Conservation (phyloP, 1,140 invertebrate genomes). For the Nymphalis io region DNA sequence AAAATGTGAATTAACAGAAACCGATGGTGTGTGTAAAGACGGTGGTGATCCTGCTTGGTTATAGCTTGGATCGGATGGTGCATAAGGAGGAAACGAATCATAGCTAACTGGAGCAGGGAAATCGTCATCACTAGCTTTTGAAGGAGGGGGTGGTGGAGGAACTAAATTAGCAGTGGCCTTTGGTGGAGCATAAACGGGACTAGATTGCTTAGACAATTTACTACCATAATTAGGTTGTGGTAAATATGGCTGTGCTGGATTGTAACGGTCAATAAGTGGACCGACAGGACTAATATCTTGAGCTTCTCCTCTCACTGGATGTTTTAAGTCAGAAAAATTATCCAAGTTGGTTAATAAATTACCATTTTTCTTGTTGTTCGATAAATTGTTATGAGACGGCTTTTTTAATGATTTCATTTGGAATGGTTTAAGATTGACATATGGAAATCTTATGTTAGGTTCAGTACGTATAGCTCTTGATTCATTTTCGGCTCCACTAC, state of each 20-base stretch:
- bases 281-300: slow-evolving; percentile 59
- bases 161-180: slow-evolving; percentile 64
- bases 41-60: slow-evolving; percentile 37
- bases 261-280: slow-evolving; percentile 69
- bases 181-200: slow-evolving; percentile 37
- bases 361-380: slow-evolving; percentile 55
- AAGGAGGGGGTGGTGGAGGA: slow-evolving; percentile 69
- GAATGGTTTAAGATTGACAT: slow-evolving; percentile 70
- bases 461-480: slow-evolving; percentile 73
- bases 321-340: slow-evolving; percentile 63
- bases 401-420: slow-evolving; percentile 64
- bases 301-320: slow-evolving; percentile 71
- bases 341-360: slow-evolving; percentile 66
- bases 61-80: slow-evolving; percentile 41
- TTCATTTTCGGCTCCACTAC: slow-evolving; percentile 73
- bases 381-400: slow-evolving; percentile 38
- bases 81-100: slow-evolving; percentile 70
- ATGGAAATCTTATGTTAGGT: slow-evolving; percentile 67
- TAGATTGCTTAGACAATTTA: slow-evolving; percentile 61
- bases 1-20: slow-evolving; percentile 27
- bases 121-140: slow-evolving; percentile 51
- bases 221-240: slow-evolving; percentile 55
- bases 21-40: slow-evolving; percentile 35
- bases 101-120: slow-evolving; percentile 63
- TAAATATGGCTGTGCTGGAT: slow-evolving; percentile 77